Base-by-base conservation (phyloP, 2,888 invertebrate species). In the Ichneumoninae sp. region DNA sequence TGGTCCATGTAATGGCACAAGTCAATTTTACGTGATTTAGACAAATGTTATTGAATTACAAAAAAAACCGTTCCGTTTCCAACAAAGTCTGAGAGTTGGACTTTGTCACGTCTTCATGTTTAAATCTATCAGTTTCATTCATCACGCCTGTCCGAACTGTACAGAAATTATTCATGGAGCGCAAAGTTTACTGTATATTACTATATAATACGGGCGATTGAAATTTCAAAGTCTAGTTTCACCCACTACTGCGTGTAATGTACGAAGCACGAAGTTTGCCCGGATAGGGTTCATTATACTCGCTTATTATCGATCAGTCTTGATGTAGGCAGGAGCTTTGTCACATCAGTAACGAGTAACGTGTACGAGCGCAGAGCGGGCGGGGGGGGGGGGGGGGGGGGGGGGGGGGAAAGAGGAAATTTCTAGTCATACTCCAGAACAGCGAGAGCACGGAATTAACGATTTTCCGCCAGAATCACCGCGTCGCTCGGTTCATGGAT, bases 401-500 rank as follows among this genome's bases (percentile, higher is more conserved):
- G 40, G 22, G 4, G 44, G 0, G 4, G 13, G 4, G 16, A 47
- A 47, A 13, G 44, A 47, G 16, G 44, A 47, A 47, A 16, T 30
- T 62, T 62, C n/a, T 30, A 16, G 30, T 62, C 30, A 30, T 30
- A 19, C 54, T 22, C 52, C 30, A 19, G 36, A 33, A 13, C 36
- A 33, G 19, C 19, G 36, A 33, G n/a, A 19, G 33, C n/a, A 52
- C 19, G 16, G 74, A 80, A 80, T 80, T 80, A 80, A 80, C 75
- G 80, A 80, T 80, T 80, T 80, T 69, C 74, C 50, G 75, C 57
- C 80, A 62, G 33, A 57, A 74, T 71, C 22, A 26, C 57, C 10
- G 47, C 52, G 72, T 60, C 74, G 72, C 60, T 33, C 30, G 60
- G 60, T 30, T 16, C 26, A 57, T 74, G 72, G 40, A 80, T 44